Evolutionary conservation across 2,113 vertebrate genomes (phyloP), one percentile per base, ranked within the genome.

Genomic region (Actenoides lindsayi): DNA sequence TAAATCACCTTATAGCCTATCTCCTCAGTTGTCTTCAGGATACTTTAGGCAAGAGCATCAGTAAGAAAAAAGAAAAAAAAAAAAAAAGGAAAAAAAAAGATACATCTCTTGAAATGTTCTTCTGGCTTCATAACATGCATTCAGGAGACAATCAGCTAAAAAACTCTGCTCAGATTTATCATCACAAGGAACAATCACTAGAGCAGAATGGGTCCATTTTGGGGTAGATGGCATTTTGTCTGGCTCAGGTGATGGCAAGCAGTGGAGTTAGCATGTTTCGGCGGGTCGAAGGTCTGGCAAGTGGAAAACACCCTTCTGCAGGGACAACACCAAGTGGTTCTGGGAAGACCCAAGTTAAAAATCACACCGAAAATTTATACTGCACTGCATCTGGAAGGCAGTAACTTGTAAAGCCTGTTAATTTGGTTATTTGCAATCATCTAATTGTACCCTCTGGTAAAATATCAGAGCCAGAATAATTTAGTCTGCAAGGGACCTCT

Each of bases 1-100:
- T 98, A 99, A 25, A 97, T 67, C 96, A 99, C 96, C 50, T 97
- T 98, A 75, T 99, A 98, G 69, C 98, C 98, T 39, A 98, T 89
- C 50, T 41, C 95, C 23, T 99, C 98, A 4, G 97, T 98, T 83
- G 98, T 97, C 65, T 88, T 95, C 56, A 99, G 97, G 89, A 99
- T 97, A 65, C 99, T 99, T 97, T 63, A 90, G 63, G 62, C 89
- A 71, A 77, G 20, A 76, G 51, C 79, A 73, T 65, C 18, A 82
- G 51, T 27, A 86, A 81, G 14, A 24, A 33, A 16, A 1, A 8
- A 30, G 17, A 27, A 23, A 50, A 64, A 48, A 11, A 10, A 57
- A 84, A n/a, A 73, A 85, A 37, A 37, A 37, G 37, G 8, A 27
- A 18, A 21, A n/a, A 19, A 44, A 59, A 73, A 85, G 37, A 53